A percentile compares a stretch with the other conserved stretches of the same genome.
Evolutionary conservation across 2,888 invertebrate genomes (phyloP).

Genomic region (Pristionchus fissidentatus): DNA sequence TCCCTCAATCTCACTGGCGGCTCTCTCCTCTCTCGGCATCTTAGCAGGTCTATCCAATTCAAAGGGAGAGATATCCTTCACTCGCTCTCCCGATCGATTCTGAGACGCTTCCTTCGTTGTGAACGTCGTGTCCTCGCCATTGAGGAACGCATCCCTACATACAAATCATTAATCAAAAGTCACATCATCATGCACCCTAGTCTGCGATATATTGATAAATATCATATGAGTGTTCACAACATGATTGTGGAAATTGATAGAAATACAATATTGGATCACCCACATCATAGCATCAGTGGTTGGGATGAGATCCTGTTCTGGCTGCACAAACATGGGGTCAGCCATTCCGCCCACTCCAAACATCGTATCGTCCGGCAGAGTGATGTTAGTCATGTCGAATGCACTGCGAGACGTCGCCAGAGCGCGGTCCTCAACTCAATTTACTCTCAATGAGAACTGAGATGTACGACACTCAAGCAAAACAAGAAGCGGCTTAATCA

Average conservation of each 20-base stretch:
- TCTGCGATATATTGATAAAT: neutral
- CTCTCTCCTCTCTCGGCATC: neutral
- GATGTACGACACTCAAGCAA: neutral
- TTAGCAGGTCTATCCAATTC: neutral
- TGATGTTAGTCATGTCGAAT: slow-evolving; percentile 12
- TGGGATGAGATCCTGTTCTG: slow-evolving; percentile 6
- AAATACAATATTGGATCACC: neutral
- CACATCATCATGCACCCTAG: neutral
- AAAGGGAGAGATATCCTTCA: neutral
- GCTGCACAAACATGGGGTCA: slow-evolving; percentile 16
- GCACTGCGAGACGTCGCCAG: slow-evolving; percentile 14
- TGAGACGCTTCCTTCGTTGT: slow-evolving; percentile 42
- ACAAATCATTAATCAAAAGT: neutral
- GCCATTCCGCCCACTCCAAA: neutral
- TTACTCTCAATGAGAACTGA: no score
- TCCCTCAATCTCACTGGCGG: slow-evolving; percentile 5
- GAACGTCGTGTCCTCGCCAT: slow-evolving; percentile 16
- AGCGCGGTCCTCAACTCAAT: slow-evolving; percentile 35
- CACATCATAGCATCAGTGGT: slow-evolving; percentile 28
- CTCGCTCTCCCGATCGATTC: neutral
- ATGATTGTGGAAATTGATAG: neutral
- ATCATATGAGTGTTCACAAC: neutral
- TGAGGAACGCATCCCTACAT: slow-evolving; percentile 23
- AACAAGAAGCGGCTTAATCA: neutral
- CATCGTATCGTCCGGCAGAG: slow-evolving; percentile 28